Base-by-base conservation (phyloP, 2,797 vertebrate species). In the Schizopygopsis malacanthus region DNA sequence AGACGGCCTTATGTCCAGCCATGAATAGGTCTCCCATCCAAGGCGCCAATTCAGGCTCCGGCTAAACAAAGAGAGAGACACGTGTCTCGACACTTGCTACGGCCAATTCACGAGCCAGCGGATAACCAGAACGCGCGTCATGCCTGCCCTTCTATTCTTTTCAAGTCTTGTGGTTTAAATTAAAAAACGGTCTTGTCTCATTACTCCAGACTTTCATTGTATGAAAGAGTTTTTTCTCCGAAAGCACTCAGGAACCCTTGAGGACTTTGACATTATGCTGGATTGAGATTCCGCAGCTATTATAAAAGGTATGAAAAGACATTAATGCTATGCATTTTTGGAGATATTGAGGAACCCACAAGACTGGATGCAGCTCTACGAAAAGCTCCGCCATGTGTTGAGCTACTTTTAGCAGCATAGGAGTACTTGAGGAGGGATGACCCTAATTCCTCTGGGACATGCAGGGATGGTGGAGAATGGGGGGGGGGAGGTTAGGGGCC, bases 371-470 rank as follows among this genome's bases (percentile, higher is more conserved):
- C 28, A 2, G n/a, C 61, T 52, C 16, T 73, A 80, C 41, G 11
- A 73, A 82, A 70, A 54, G 75, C 45, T 63, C 67, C 3, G 8
- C 82, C 69, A 85, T 77, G 76, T 83, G 80, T 81, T 82, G 69
- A 61, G 85, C 85, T 77, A 87, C 70, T 86, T 82, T 88, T 80
- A 86, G 82, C 84, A 37, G 43, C 65, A 73, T 61, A 22, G 41
- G 63, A 86, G 88, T 69, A 61, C 78, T 85, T 39, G 56, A 85
- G 67, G 54, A 88, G 83, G 72, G 82, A 91, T 86, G 87, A 91
- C 82, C 85, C 82, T 86, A 86, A 88, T 89, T 86, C 88, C 76
- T 79, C 63, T 25, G 88, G 76, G 90, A 87, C 50, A 47, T 28
- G 13, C 37, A 75, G 75, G 43, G 61, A 41, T 73, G 67, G 84